Base-by-base conservation (phyloP, 23 tunicate genomes). In the Trididemnum clinides region DNA sequence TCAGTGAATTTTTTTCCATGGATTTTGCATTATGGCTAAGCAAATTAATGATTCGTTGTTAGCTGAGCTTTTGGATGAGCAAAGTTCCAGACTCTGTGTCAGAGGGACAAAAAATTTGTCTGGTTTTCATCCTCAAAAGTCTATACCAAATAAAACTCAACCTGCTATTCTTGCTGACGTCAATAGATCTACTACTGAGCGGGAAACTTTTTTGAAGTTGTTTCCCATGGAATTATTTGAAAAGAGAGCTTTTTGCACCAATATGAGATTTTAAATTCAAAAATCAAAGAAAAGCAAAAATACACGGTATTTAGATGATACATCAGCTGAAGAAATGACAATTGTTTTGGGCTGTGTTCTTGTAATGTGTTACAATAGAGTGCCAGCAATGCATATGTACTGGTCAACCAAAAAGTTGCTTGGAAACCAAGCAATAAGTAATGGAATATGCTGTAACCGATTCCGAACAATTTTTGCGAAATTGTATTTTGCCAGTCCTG, bases 101-200 rank as follows among this genome's bases (percentile, higher is more conserved):
- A 44, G 54, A 44, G 54, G 10, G 10, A 44, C 12, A 44, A 10
- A 44, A 44, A 62, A 62, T 62, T 62, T 62, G 70, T 18, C 23
- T 62, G 28, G 28, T 62, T 62, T 62, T 22, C 23, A 62, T 18
- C 70, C 76, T 30, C 37, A 32, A 69, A 69, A 30, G 76, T 30
- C 37, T 31, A 31, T 69, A 62, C 69, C 69, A 62, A 62, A 62
- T 62, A 62, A 62, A 62, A 62, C 21, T 69, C 38, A 69, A 32
- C 76, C 76, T 69, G 38, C 30, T 69, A 32, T 69, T 69, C 76
- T 69, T 4, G 76, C 38, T 69, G 76, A 69, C 37, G 76, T 62
- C 26, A 62, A 62, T 62, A 62, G 70, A 62, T 62, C 70, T 18
- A 62, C 70, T 18, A 62, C 26, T 62, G 70, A 62, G 70, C 70